phyloP scores from a whole-genome alignment of 2,797 vertebrate species.

The Peromyscus attwateri region DNA sequence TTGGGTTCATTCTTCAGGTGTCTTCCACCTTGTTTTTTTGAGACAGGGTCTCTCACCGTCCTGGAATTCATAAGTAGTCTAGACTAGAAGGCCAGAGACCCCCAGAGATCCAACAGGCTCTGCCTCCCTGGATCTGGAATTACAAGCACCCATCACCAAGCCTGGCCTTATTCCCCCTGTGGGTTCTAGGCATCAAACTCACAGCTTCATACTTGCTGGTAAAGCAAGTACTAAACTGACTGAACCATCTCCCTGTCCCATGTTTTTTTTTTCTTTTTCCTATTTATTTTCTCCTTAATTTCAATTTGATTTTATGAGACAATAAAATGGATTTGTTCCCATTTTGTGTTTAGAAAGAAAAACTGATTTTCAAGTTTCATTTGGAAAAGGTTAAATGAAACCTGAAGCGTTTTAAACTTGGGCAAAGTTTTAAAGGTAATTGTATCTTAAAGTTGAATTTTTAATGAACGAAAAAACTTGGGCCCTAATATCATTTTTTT shows the following conservation, averaged over 20 bases:
- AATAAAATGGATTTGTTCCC: neutral
- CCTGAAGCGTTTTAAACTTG: neutral
- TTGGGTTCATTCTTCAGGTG: neutral
- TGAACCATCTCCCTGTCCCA: neutral
- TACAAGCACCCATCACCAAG: neutral
- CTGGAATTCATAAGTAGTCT: neutral
- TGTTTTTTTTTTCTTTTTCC: neutral
- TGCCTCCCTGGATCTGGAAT: neutral
- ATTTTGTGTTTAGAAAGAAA: slow-evolving; percentile 14
- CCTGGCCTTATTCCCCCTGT: neutral
- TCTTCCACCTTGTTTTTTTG: neutral
- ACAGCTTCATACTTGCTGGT: neutral
- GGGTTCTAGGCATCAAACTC: neutral
- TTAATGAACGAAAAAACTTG: slow-evolving; percentile 54
- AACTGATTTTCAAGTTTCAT: neutral
- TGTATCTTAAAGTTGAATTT: slow-evolving; percentile 66
- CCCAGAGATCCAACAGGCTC: neutral
- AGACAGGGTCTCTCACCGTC: neutral
- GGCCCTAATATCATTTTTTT: neutral
- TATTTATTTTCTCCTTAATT: slow-evolving; percentile 33
- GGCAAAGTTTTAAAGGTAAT: slow-evolving; percentile 63
- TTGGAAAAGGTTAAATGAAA: slow-evolving; percentile 25
- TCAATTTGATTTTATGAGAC: slow-evolving; percentile 39
- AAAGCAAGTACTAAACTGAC: neutral
- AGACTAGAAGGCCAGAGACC: neutral